These are phyloP conservation scores for Ophonus ardosiacus DNA, from an alignment of 2,888 invertebrate species.

Conservation along the genomic window DNA sequence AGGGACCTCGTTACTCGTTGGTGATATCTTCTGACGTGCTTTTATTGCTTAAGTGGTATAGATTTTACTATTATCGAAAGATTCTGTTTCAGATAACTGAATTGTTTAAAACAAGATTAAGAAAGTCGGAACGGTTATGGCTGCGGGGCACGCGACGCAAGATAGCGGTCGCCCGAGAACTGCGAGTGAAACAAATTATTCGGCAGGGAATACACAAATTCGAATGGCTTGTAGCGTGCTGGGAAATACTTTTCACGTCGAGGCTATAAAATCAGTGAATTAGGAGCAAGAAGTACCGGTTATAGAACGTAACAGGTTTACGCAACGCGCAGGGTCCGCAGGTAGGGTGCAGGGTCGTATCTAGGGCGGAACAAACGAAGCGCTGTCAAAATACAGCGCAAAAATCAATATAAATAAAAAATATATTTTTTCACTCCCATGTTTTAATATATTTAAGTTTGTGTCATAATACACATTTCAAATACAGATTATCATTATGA, in stretches of 20 bases:
- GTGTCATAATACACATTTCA: no score
- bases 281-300: slow-evolving; percentile 50
- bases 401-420: no score
- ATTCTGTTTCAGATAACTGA: slow-evolving; percentile 63
- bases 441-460: no score
- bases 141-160: slow-evolving; percentile 55
- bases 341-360: background rate
- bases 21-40: slow-evolving; percentile 62
- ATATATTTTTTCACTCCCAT: no score
- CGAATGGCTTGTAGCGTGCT: slow-evolving; percentile 57
- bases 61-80: slow-evolving; percentile 64
- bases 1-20: slow-evolving; percentile 32
- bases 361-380: no score
- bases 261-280: slow-evolving; percentile 48
- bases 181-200: slow-evolving; percentile 59
- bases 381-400: no score
- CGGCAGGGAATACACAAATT: slow-evolving; percentile 58
- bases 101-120: slow-evolving; percentile 64
- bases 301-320: slow-evolving; percentile 53
- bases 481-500: no score
- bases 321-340: background rate
- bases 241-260: slow-evolving; percentile 58
- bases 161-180: slow-evolving; percentile 32
- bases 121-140: slow-evolving; percentile 59
- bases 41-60: slow-evolving; percentile 64